Evolutionary conservation across 2,888 invertebrate genomes (phyloP), one percentile per base, ranked within the genome.

Genomic region (Odontomyia ornata): DNA sequence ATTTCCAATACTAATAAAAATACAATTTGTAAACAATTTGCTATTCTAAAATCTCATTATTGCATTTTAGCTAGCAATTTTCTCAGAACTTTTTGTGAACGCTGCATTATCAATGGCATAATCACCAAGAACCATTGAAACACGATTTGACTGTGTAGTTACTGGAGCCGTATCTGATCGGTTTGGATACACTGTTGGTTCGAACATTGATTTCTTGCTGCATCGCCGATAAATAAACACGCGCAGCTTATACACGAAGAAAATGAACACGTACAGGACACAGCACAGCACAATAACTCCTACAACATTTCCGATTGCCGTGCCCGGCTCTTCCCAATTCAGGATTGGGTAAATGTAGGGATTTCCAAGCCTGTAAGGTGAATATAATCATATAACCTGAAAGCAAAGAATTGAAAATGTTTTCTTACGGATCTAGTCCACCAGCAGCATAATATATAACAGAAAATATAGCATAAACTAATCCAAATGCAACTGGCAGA

Each of bases 271-370:
- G 77, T 87, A 85, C 3, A 87, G 80, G 77, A 82, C 81, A 27
- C 85, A 84, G 21, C 83, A 83, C 0, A 87, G 81, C 1, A 84
- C 3, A 1, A 86, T 64, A 1, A 85, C 83, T 15, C 84, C 86
- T 23, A 84, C 1, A 0, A 85, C 83, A 0, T 85, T 85, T 25
- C 82, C 30, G 0, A 82, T 77, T 0, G 87, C 81, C 23, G 77
- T 84, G 30, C 88, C 86, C 0, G 93, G 92, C 76, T 90, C 89
- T 78, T 89, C 88, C 95, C 95, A 95, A 85, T 95, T 90, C 47
- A 95, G 87, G 0, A 93, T 89, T 43, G 90, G 89, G 83, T 95
- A 95, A 79, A 95, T 93, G 78, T 90, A 91, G 0, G 88, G 88
- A 11, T 89, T 83, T 0, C 93, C 93, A 52, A 87, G 84, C 79